A percentile compares a stretch with the other conserved stretches of the same genome.
Conservation (phyloP, 2,888 invertebrate genomes). For the Leptinotarsa peninsularis region DNA sequence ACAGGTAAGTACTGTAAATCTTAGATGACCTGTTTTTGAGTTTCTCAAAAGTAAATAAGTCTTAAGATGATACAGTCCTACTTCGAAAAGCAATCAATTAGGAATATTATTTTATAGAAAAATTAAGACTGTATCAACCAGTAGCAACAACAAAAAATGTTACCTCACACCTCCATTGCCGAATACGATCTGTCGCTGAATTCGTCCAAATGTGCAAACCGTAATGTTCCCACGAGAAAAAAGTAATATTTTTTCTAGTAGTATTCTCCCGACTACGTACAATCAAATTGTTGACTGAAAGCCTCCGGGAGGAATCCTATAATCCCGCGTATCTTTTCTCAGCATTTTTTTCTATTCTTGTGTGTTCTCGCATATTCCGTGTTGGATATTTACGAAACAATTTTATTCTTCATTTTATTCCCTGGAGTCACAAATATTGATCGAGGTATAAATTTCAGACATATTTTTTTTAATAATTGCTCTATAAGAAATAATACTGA, state of each 20-base stretch:
- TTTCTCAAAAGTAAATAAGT: too few relatives aligned
- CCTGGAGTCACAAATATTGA: conserved; percentile 1
- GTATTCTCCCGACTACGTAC: not conserved
- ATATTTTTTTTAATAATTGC: not conserved
- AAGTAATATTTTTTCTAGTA: not conserved
- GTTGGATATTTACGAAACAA: conserved; percentile 5
- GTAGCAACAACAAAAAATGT: too few relatives aligned
- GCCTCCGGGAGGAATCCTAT: not conserved
- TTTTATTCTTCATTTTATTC: not conserved
- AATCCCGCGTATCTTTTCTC: not conserved
- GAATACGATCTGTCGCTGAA: not conserved
- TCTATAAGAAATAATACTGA: not conserved
- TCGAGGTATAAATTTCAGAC: not conserved
- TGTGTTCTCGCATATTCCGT: not conserved
- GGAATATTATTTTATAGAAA: too few relatives aligned
- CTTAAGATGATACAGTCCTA: too few relatives aligned
- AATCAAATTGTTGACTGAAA: conserved; percentile 1
- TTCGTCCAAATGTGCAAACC: not conserved
- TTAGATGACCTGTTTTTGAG: too few relatives aligned
- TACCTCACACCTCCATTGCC: too few relatives aligned
- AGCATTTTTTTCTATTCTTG: conserved; percentile 5
- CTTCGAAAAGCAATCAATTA: too few relatives aligned
- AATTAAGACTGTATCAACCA: too few relatives aligned
- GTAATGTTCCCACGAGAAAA: not conserved
- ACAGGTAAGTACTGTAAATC: too few relatives aligned